Evolutionary conservation across 2,888 invertebrate genomes (phyloP), one percentile per base, ranked within the genome.

Genomic region (Ophioninae sp.): DNA sequence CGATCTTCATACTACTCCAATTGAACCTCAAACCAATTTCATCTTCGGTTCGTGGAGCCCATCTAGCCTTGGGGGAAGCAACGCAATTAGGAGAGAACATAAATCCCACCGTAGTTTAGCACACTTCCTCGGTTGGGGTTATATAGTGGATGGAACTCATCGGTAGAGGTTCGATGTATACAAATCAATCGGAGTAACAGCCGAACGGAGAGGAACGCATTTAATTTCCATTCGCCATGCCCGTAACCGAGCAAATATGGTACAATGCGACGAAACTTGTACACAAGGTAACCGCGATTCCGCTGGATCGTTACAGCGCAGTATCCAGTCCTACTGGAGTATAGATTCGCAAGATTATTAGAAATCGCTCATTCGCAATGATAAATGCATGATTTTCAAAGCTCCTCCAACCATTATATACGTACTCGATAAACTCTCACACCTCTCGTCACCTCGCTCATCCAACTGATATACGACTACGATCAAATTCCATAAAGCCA

Each of bases 121-220:
- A 89, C 91, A 92, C 89, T 90, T 92, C 90, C 91, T 90, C 88
- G 87, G 51, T 51, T 13, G 17, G 13, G 13, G 51, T 81, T 85
- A 64, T 68, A 56, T 59, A 58, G n/a, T 64, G 37, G 72, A 68
- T 44, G 85, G 59, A 81, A 77, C 72, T 85, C 87, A 86, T 85
- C 88, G 87, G 81, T 87, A 87, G 88, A 88, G 91, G 51, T 61
- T 92, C 90, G 90, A 89, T 90, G 91, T 91, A 91, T 92, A 91
- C 91, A 91, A 92, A 93, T 92, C 92, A 92, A 92, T 92, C 91
- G 89, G 88, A 87, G 88, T 90, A 90, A 91, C 91, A 91, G 91
- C 88, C 89, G 91, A 92, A 89, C 51, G 17, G 51, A 51, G 51
- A 17, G 51, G 3, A 90, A 91, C 88, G 89, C 92, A 91, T 92